Base-by-base conservation (phyloP, 2,888 invertebrate genomes). In the Drosophila nr. perissopoda region DNA sequence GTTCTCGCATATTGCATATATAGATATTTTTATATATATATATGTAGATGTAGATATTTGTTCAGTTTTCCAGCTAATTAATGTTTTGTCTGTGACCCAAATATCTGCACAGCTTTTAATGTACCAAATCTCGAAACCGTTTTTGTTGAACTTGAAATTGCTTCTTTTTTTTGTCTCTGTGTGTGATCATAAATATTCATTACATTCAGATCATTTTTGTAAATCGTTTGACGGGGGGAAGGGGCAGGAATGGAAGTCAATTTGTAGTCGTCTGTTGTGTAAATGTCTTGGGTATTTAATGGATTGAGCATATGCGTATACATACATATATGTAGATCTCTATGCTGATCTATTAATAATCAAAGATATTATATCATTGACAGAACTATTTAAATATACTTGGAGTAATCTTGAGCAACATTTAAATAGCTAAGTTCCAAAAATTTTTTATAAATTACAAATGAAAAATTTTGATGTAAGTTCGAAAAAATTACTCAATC, bases 41-140 rank as follows among this genome's bases (percentile, higher is more conserved):
- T 21, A 42, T 27, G 5, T 10, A 18, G 11, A 27, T 49, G 21
- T 45, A 33, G 34, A 58, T 33, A 25, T 21, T 38, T 61, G 31
- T 78, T 83, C 83, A 80, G 80, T 49, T 61, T 65, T 80, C 51
- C 42, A 48, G 63, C 76, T 72, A 81, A 80, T 83, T 77, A 74
- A 83, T 80, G 31, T 36, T 64, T 66, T 66, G 69, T 70, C 67
- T 78, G 54, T 83, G 82, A 80, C 82, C 82, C 82, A 82, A 74
- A 83, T 69, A 65, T 60, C 33, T 21, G 33, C 31, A n/a, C 54
- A 27, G 56, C 48, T 62, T 77, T 78, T 64, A 58, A 75, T 75
- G 59, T 65, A 51, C 74, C 34, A 29, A 21, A 57, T 57, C 63
- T 56, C 38, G 45, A 16, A 25, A 33, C 18, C 29, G 7, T 62